phyloP scores from a whole-genome alignment of 2,113 vertebrate species.

The Hippocampus comes region DNA sequence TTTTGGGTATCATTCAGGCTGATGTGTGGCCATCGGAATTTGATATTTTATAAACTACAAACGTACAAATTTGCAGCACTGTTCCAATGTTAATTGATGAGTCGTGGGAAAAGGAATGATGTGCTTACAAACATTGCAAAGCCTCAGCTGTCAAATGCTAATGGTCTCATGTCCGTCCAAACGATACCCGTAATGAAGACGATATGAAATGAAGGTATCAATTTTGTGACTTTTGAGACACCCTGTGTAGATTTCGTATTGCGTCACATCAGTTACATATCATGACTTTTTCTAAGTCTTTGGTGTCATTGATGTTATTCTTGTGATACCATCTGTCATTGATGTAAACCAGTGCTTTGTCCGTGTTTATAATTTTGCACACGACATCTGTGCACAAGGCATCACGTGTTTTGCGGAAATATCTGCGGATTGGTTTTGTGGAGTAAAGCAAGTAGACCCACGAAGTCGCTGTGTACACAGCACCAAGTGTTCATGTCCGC shows the following conservation, averaged over 20 bases:
- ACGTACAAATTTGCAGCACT: too few species aligned
- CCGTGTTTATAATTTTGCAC: background rate
- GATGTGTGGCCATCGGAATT: background rate
- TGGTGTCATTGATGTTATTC: background rate
- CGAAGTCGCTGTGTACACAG: constrained; percentile 36
- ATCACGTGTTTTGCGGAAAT: constrained; percentile 34
- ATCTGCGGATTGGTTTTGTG: constrained; percentile 31
- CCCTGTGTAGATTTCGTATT: background rate
- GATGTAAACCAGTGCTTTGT: background rate
- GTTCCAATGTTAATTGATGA: too few species aligned
- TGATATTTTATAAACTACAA: background rate
- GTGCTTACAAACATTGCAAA: too few species aligned
- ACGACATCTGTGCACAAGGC: constrained; percentile 28
- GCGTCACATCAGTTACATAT: background rate
- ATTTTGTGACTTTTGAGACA: too few species aligned
- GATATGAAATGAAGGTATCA: too few species aligned
- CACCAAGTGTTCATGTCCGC: constrained; percentile 59
- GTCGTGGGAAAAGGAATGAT: background rate
- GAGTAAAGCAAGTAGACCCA: constrained; percentile 51
- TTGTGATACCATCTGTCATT: background rate
- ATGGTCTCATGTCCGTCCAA: background rate
- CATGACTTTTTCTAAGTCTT: background rate
- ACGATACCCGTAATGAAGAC: background rate
- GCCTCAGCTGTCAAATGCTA: background rate
- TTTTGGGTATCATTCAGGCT: background rate